Conservation (phyloP, 64 coral and sea anemone species). For the Pachyseris speciosa region DNA sequence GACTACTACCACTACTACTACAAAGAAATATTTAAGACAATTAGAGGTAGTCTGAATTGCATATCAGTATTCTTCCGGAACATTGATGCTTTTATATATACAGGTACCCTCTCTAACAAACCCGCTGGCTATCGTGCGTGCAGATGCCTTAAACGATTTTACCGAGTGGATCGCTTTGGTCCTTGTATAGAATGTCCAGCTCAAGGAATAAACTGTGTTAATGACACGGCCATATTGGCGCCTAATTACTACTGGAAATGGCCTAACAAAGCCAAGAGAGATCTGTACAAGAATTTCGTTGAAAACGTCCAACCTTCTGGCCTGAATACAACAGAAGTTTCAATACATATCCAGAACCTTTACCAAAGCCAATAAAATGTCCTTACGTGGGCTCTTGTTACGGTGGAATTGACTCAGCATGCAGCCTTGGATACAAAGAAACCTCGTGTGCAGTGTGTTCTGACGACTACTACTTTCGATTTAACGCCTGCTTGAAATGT, state of each 20-base stretch:
- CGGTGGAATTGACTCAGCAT: too few species aligned
- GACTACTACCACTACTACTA: too few species aligned
- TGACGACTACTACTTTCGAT: too few species aligned
- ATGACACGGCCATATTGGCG: constrained; percentile 34
- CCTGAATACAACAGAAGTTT: neutral
- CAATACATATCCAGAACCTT: neutral
- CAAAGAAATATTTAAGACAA: too few species aligned
- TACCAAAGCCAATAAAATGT: constrained; percentile 30
- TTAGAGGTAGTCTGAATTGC: too few species aligned
- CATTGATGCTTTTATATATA: too few species aligned
- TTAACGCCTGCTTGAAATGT: too few species aligned
- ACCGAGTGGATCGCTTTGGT: constrained; percentile 58
- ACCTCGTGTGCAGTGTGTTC: too few species aligned
- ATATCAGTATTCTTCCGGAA: too few species aligned
- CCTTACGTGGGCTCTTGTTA: constrained; percentile 45
- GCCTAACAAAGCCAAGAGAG: neutral
- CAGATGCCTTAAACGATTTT: constrained; percentile 39
- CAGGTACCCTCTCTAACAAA: constrained; percentile 29
- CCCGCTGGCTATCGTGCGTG: constrained; percentile 43
- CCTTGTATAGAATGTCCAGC: constrained; percentile 26
- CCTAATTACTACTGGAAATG: too few species aligned
- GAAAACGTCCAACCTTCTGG: neutral
- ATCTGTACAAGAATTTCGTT: constrained; percentile 5
- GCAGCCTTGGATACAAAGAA: too few species aligned
- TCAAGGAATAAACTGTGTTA: neutral